These are phyloP conservation scores for Tuberolachnus salignus DNA, from an alignment of 2,888 invertebrate species.

Conservation along the genomic window DNA sequence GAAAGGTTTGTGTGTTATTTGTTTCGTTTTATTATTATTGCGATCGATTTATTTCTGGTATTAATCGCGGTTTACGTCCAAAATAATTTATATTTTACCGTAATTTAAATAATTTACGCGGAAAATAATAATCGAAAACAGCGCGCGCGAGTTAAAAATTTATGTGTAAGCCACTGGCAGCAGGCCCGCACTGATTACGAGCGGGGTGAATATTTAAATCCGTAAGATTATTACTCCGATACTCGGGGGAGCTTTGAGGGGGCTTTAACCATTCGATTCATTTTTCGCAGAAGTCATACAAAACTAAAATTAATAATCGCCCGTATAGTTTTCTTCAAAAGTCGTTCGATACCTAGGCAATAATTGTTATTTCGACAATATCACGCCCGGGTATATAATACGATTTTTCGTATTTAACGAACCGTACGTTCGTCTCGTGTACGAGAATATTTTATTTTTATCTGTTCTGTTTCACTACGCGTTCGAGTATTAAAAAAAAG, in stretches of 20 bases:
- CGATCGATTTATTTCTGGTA: neutral
- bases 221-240: neutral
- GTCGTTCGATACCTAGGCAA: too few relatives aligned
- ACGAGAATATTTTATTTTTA: too few relatives aligned
- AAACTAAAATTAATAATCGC: constrained; percentile 11
- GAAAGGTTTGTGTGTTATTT: too few relatives aligned
- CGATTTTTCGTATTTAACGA: too few relatives aligned
- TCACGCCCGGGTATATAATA: too few relatives aligned
- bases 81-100: neutral
- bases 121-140: neutral
- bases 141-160: neutral
- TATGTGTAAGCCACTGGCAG: neutral
- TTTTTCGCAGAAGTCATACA: neutral
- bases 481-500: too few relatives aligned
- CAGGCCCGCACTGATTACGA: neutral
- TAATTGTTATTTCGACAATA: too few relatives aligned
- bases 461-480: too few relatives aligned
- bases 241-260: neutral
- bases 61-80: neutral
- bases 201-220: constrained; percentile 11
- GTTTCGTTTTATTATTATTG: neutral
- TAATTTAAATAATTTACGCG: constrained; percentile 6
- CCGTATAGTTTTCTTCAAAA: neutral
- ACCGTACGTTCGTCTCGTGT: too few relatives aligned
- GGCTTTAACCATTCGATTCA: neutral